Evolutionary conservation across 2,113 vertebrate species (phyloP).

Genomic region (Oxyruncus cristatus): DNA sequence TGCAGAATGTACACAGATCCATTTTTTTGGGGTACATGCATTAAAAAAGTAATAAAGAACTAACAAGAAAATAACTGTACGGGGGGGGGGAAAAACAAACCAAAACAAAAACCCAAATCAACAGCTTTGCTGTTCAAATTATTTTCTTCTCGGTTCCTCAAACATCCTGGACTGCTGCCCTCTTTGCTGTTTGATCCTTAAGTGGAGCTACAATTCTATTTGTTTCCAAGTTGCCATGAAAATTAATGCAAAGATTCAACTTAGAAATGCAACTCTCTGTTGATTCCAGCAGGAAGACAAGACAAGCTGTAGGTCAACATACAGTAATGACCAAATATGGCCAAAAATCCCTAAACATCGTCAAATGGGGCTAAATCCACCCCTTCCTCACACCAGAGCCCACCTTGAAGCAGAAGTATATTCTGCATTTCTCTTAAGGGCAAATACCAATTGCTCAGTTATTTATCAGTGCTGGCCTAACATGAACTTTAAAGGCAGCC

Average conservation of each 20-base stretch:
- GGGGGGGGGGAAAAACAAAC: rapidly evolving
- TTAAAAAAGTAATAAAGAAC: not conserved
- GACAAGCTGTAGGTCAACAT: not conserved
- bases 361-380: not conserved
- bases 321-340: slow-evolving; percentile 25
- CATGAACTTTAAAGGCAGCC: slow-evolving; percentile 13
- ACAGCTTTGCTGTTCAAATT: not conserved
- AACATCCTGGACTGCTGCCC: not conserved
- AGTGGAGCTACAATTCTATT: not conserved
- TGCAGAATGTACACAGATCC: not conserved
- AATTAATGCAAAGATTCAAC: slow-evolving; percentile 31
- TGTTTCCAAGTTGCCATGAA: slow-evolving; percentile 42
- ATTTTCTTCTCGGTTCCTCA: not conserved
- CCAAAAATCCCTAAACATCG: not conserved
- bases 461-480: slow-evolving; percentile 35
- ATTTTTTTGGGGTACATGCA: rapidly evolving
- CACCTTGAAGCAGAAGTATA: not conserved
- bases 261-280: not conserved
- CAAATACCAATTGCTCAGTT: not conserved
- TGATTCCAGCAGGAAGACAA: not conserved
- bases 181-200: not conserved
- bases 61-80: not conserved
- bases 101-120: not conserved
- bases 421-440: not conserved
- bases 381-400: not conserved